These are phyloP conservation scores for Eudasyphora cyanicolor DNA, from an alignment of 2,888 invertebrate genomes.

Conservation along the genomic window DNA sequence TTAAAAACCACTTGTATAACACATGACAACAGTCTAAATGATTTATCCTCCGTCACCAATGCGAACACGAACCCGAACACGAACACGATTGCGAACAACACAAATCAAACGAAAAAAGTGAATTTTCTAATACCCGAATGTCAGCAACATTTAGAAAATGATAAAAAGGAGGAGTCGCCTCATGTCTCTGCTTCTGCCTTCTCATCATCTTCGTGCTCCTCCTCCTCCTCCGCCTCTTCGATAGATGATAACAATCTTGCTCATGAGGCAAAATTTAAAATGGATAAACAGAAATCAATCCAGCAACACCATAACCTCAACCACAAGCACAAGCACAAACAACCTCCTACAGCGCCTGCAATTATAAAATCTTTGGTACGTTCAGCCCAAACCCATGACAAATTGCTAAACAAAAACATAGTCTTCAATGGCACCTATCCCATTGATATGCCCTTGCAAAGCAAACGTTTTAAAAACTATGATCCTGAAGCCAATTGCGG, in stretches of 20 bases:
- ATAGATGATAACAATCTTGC: slow-evolving; percentile 40
- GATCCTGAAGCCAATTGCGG: slow-evolving; percentile 75
- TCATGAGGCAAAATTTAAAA: background rate
- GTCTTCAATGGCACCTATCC: slow-evolving; percentile 93
- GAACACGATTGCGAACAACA: background rate
- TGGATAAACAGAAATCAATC: background rate
- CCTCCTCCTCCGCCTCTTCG: slow-evolving; percentile 17
- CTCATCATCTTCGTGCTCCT: too few relatives aligned
- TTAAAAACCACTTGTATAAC: slow-evolving; percentile 44
- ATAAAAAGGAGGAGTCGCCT: background rate
- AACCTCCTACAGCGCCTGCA: background rate
- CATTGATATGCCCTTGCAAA: slow-evolving; percentile 86
- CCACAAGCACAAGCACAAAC: slow-evolving; percentile 10
- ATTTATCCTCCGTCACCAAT: slow-evolving; percentile 37
- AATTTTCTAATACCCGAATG: slow-evolving; percentile 58
- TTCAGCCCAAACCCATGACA: slow-evolving; percentile 58
- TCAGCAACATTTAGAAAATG: slow-evolving; percentile 24
- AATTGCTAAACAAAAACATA: slow-evolving; percentile 78
- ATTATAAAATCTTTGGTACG: slow-evolving; percentile 18
- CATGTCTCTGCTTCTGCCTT: too few relatives aligned
- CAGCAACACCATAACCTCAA: background rate
- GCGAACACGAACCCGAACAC: too few relatives aligned
- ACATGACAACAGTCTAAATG: slow-evolving; percentile 43
- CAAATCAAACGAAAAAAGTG: slow-evolving; percentile 55
- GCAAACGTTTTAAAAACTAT: slow-evolving; percentile 70